Evolutionary conservation across 2,888 invertebrate genomes (phyloP).

Genomic region (Phytoseiulus persimilis): DNA sequence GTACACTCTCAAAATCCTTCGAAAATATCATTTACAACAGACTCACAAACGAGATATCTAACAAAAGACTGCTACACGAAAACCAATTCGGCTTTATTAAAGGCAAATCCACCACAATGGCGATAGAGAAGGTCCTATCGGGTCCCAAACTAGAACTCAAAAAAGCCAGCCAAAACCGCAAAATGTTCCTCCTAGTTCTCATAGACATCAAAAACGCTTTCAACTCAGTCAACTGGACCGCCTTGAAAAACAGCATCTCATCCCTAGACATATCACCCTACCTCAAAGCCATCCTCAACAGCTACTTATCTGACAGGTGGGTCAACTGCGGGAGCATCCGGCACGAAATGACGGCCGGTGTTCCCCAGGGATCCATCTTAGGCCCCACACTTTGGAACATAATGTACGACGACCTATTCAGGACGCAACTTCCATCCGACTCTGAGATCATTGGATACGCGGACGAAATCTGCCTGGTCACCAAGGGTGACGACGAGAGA

Average conservation of each 20-base stretch:
- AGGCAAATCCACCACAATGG: not conserved
- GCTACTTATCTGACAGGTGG: not conserved
- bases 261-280: not conserved
- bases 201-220: conserved; percentile 7
- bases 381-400: conserved; percentile 13
- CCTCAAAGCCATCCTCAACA: not conserved
- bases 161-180: not conserved
- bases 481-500: not conserved
- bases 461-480: not conserved
- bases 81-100: not conserved
- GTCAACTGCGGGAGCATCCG: not conserved
- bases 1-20: not conserved
- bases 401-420: not conserved
- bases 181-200: not conserved
- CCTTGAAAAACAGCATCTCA: not conserved
- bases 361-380: conserved; percentile 8
- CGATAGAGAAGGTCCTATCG: not conserved
- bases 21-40: not conserved
- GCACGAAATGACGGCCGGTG: not conserved
- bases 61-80: not conserved
- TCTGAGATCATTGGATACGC: not conserved
- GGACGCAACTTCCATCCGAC: not conserved
- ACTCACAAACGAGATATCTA: not conserved
- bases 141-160: not conserved
- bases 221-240: not conserved